These are phyloP conservation scores for Drosophila hydei DNA, from an alignment of 1,140 invertebrate species.

Conservation along the genomic window DNA sequence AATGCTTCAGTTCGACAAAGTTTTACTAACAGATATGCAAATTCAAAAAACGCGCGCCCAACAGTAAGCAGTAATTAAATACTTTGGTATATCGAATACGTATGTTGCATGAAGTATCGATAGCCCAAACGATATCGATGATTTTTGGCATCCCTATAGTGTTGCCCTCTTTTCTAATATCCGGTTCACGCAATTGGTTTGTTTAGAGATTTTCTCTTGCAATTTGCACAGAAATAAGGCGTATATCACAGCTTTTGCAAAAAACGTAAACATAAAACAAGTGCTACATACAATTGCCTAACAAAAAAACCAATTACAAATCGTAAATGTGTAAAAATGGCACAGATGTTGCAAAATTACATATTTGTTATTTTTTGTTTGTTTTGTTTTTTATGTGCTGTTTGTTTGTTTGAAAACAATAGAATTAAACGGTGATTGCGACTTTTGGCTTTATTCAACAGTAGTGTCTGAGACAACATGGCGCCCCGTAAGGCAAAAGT, in stretches of 20 bases:
- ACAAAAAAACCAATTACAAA: neutral
- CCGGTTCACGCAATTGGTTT: slow-evolving; percentile 80
- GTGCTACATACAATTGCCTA: neutral
- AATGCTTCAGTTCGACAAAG: no score
- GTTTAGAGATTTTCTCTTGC: slow-evolving; percentile 44
- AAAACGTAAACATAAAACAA: slow-evolving; percentile 22
- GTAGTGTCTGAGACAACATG: slow-evolving; percentile 87
- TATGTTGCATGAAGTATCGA: slow-evolving; percentile 16
- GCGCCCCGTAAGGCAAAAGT: slow-evolving; percentile 98
- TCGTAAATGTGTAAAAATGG: slow-evolving; percentile 13
- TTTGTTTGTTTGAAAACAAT: slow-evolving; percentile 22
- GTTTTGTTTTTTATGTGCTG: slow-evolving; percentile 50
- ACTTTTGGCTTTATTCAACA: slow-evolving; percentile 27
- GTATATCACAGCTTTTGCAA: neutral
- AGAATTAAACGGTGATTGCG: slow-evolving; percentile 1
- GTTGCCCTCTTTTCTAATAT: slow-evolving; percentile 77
- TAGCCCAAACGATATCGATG: neutral
- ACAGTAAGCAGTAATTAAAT: neutral
- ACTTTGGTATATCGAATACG: neutral
- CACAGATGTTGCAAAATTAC: slow-evolving; percentile 40
- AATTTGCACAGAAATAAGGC: slow-evolving; percentile 37
- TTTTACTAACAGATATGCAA: no score
- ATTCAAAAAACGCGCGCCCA: slow-evolving; percentile 4
- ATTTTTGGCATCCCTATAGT: slow-evolving; percentile 20
- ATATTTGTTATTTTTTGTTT: slow-evolving; percentile 51